Conservation (phyloP, 2,797 vertebrate genomes). For the Tenualosa ilisha region DNA sequence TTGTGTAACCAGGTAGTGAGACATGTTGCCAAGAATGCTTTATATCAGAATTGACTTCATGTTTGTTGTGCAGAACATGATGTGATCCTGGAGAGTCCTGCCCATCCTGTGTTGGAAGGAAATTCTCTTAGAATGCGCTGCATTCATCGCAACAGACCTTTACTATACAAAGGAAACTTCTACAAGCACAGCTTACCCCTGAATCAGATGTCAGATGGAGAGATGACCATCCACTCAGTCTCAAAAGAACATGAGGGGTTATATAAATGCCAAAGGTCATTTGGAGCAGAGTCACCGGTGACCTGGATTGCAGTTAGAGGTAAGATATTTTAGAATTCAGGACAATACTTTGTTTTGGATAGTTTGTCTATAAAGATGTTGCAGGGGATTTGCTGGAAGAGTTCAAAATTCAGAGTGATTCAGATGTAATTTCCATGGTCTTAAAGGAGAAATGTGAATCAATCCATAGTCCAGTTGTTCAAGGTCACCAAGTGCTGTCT, state of each 20-base stretch:
- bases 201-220: background rate
- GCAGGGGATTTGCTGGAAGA: too few relatives aligned
- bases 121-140: slow-evolving; percentile 16
- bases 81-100: slow-evolving; percentile 15
- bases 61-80: background rate
- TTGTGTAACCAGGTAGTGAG: too few relatives aligned
- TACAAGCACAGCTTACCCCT: background rate
- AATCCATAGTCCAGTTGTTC: too few relatives aligned
- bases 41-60: background rate
- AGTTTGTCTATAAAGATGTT: too few relatives aligned
- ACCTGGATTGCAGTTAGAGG: slow-evolving; percentile 29
- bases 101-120: slow-evolving; percentile 8
- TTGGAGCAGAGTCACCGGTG: slow-evolving; percentile 19
- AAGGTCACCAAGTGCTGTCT: too few relatives aligned
- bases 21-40: too few relatives aligned
- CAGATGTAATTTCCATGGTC: too few relatives aligned
- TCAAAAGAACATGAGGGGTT: slow-evolving; percentile 27
- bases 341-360: too few relatives aligned
- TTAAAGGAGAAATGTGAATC: too few relatives aligned
- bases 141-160: background rate
- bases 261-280: slow-evolving; percentile 24
- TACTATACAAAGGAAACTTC: background rate
- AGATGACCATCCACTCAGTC: slow-evolving; percentile 21
- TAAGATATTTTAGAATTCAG: background rate
- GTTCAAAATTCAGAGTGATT: too few relatives aligned